Evolutionary conservation across 2,797 vertebrate species (phyloP), one percentile per base, ranked within the genome.

Genomic region (Prionace glauca): DNA sequence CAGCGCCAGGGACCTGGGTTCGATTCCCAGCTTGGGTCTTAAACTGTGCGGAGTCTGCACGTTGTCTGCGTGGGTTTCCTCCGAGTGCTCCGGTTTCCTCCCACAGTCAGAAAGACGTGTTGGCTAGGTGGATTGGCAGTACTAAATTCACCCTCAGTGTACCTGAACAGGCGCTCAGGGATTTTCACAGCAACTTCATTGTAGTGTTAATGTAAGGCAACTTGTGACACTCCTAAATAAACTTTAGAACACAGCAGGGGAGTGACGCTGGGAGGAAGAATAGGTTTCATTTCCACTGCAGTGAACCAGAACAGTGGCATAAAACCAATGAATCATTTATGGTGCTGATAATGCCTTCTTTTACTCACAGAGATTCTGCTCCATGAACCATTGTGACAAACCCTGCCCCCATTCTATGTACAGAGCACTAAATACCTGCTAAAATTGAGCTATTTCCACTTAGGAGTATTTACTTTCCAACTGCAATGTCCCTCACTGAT

Each of bases 381-480:
- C n/a, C 45, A 4, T 60, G 26, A 60, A 77, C 29, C 3, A 20
- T 36, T 32, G 32, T 18, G 7, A 77, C 71, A 32, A 32, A 50
- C 32, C 20, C 93, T 74, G 69, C 41, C 41, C 71, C 1, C 32
- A n/a, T 56, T 50, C 74, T 95, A 94, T 74, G 71, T 56, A 56
- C 24, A 74, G 29, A 60, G 9, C 29, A 32, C 45, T 74, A 95
- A 95, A 94, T 50, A 72, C 67, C 9, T 18, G 22, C 92, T 94
- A 72, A 94, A 32, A 95, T 77, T 56, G 69, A 95, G 32, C 72
- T 45, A 60, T 29, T 60, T 69, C 50, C 45, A 32, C 41, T 60
- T 95, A 16, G 45, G 29, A 95, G 26, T 74, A 95, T 95, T 94
- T 94, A 94, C 93, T 94, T 95, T 95, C 71, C 7, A 56, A 29